Conservation (phyloP, 2,888 invertebrate species). For the Napeogenes inachia region DNA sequence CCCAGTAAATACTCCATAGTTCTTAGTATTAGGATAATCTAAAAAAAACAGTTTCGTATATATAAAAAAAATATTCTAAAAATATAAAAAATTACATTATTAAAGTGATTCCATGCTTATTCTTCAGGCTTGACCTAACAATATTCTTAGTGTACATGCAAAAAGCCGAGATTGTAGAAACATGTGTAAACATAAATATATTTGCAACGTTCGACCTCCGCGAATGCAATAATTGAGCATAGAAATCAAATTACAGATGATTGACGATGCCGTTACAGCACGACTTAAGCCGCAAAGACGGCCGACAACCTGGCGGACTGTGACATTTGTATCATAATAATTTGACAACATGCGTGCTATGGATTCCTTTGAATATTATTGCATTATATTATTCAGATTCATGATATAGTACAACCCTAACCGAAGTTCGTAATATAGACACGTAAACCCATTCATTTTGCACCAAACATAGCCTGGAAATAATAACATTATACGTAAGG, state of each 20-base stretch:
- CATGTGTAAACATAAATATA: conserved; percentile 5
- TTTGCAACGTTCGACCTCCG: conserved; percentile 59
- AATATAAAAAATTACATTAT: background rate
- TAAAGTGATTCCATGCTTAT: background rate
- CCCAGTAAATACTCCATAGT: conserved; percentile 20
- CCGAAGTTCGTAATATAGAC: background rate
- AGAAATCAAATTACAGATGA: conserved; percentile 78
- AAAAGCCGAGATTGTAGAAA: conserved; percentile 34
- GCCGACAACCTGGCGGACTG: conserved; percentile 57
- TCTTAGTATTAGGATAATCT: background rate
- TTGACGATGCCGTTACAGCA: conserved; percentile 76
- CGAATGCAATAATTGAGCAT: conserved; percentile 77
- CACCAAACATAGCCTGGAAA: background rate
- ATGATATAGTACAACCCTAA: too few species aligned
- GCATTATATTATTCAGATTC: too few species aligned
- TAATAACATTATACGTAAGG: background rate
- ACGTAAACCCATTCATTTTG: background rate
- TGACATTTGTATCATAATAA: conserved; percentile 70
- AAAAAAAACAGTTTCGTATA: background rate
- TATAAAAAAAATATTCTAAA: background rate
- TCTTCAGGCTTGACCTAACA: too few species aligned
- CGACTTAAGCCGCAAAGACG: conserved; percentile 70
- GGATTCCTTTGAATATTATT: background rate
- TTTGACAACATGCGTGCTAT: conserved; percentile 50
- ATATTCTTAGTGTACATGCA: conserved; percentile 12